Conservation (phyloP, 2,888 invertebrate genomes). For the Lasioglossum figueresi region DNA sequence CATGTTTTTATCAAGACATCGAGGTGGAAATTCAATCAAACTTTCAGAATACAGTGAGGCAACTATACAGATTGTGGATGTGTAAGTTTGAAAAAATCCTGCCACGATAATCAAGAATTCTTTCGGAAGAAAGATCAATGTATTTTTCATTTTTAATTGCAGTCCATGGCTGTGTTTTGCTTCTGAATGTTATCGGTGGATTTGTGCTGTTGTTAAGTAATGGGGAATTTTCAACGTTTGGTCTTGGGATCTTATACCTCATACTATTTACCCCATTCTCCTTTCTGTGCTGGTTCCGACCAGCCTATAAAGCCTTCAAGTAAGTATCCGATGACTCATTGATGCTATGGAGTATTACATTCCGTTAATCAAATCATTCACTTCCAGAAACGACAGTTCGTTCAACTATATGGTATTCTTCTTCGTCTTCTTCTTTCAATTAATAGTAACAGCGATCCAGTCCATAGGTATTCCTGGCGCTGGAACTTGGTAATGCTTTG, state of each 20-base stretch:
- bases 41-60: constrained; percentile 97
- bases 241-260: constrained; percentile 94
- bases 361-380: constrained; percentile 44
- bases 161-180: constrained; percentile 95
- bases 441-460: constrained; percentile 94
- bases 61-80: constrained; percentile 98
- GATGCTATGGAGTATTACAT: not conserved
- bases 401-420: constrained; percentile 99
- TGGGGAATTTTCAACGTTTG: constrained; percentile 90
- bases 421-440: constrained; percentile 99
- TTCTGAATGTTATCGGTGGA: constrained; percentile 94
- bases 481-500: constrained; percentile 91
- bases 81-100: constrained; percentile 88
- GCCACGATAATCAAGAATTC: not conserved
- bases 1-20: constrained; percentile 99
- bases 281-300: constrained; percentile 99
- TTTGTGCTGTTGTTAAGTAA: constrained; percentile 89
- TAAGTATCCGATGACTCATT: constrained; percentile 74
- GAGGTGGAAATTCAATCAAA: constrained; percentile 99
- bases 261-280: constrained; percentile 97
- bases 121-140: not conserved
- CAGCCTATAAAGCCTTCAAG: constrained; percentile 99
- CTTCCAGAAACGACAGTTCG: constrained; percentile 95
- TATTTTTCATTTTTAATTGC: constrained; percentile 81
- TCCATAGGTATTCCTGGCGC: constrained; percentile 93